Conservation (phyloP, 1,140 invertebrate species). For the Drosophila pallidifrons region DNA sequence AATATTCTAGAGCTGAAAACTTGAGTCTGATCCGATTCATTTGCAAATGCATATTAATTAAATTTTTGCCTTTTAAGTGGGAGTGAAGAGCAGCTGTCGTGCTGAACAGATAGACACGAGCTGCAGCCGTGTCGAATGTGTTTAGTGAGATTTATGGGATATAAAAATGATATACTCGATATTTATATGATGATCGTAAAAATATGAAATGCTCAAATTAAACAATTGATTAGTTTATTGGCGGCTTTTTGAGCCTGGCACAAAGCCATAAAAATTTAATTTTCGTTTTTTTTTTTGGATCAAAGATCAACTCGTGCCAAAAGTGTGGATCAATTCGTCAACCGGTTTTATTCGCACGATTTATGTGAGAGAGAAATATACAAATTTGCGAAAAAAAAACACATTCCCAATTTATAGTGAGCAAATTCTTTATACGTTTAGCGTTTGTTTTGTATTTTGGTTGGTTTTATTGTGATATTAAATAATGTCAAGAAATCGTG, state of each 20-base stretch:
- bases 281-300: neutral
- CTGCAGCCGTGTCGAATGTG: slow-evolving; percentile 30
- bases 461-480: neutral
- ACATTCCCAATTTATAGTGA: slow-evolving; percentile 13
- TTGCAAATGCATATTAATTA: slow-evolving; percentile 64
- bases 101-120: slow-evolving; percentile 47
- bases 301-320: slow-evolving; percentile 15
- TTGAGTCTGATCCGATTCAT: slow-evolving; percentile 32
- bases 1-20: neutral
- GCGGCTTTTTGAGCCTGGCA: slow-evolving; percentile 40
- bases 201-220: slow-evolving; percentile 40
- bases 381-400: neutral
- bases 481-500: slow-evolving; percentile 3
- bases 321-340: neutral
- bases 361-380: neutral
- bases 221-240: slow-evolving; percentile 51
- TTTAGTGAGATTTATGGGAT: slow-evolving; percentile 9
- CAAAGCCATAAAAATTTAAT: neutral
- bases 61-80: slow-evolving; percentile 56
- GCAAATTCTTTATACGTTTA: slow-evolving; percentile 15
- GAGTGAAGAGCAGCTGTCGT: slow-evolving; percentile 23
- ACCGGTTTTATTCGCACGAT: slow-evolving; percentile 19
- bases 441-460: neutral
- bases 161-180: neutral
- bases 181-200: slow-evolving; percentile 29